Percentiles rank a stretch among this genome's conserved stretches.
phyloP scores from a whole-genome alignment of 2,888 invertebrate species.

The Hartigia nigra region DNA sequence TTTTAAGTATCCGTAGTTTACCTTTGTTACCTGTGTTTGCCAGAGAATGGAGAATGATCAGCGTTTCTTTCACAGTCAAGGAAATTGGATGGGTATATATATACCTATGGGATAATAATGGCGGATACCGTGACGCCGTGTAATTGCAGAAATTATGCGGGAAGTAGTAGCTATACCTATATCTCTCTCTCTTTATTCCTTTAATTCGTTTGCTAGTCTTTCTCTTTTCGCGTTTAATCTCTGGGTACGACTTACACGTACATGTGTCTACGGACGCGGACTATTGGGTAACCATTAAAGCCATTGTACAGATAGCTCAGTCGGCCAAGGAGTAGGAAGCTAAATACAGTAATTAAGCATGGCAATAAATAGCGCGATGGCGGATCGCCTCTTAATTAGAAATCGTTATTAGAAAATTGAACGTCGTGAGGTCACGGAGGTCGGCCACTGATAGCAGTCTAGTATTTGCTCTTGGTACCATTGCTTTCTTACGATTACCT shows the following conservation, averaged over 20 bases:
- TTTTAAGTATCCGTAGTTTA: not conserved
- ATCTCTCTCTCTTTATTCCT: not conserved
- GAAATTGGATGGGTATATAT: not conserved
- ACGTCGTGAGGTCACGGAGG: not conserved
- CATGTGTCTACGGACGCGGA: not conserved
- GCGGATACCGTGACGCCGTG: not conserved
- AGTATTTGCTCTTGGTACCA: not conserved
- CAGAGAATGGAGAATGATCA: not conserved
- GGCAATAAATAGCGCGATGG: constrained; percentile 31
- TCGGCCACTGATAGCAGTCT: not conserved
- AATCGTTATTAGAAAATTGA: not conserved
- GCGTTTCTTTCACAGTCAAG: not conserved
- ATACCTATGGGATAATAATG: not conserved
- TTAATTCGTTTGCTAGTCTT: not conserved
- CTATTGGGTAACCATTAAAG: not conserved
- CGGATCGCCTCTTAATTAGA: not conserved
- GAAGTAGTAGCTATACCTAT: not conserved
- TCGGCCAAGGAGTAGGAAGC: constrained; percentile 8
- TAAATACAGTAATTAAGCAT: constrained; percentile 36
- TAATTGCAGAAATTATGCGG: not conserved
- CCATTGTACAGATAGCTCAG: not conserved
- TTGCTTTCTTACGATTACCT: not conserved
- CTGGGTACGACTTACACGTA: not conserved
- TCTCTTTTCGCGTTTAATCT: not conserved
- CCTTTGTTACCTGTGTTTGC: not conserved